Evolutionary conservation across 2,113 vertebrate genomes (phyloP).

Genomic region (Notechis scutatus): DNA sequence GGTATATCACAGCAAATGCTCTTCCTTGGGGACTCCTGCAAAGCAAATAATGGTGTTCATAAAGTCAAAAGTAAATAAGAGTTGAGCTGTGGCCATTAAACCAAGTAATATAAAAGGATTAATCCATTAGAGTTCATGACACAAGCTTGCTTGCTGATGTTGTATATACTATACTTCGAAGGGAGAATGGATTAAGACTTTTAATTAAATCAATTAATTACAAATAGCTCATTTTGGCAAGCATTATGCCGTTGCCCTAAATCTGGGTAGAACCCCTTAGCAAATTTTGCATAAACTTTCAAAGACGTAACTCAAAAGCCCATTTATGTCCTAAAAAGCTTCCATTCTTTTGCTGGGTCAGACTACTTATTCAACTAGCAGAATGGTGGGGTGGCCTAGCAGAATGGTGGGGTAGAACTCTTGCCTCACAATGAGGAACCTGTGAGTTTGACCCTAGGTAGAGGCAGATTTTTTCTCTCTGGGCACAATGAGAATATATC

Average conservation of each 20-base stretch:
- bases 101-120: slow-evolving; percentile 35
- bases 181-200: slow-evolving; percentile 31
- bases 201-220: slow-evolving; percentile 50
- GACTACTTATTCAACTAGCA: no score
- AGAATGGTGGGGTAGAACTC: no score
- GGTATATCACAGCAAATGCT: slow-evolving; percentile 22
- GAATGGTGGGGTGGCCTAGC: no score
- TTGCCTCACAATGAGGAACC: no score
- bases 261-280: neutral
- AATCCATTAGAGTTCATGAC: slow-evolving; percentile 38
- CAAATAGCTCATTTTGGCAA: slow-evolving; percentile 4
- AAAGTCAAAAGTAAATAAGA: slow-evolving; percentile 62
- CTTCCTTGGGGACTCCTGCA: slow-evolving; percentile 22
- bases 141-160: slow-evolving; percentile 33
- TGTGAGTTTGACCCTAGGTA: no score
- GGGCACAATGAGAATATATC: no score
- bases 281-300: neutral
- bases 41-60: slow-evolving; percentile 39
- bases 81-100: slow-evolving; percentile 47
- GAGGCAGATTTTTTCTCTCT: no score
- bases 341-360: neutral
- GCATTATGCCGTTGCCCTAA: neutral
- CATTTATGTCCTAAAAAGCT: neutral
- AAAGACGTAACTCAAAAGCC: neutral
- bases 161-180: slow-evolving; percentile 14